Base-by-base conservation (phyloP, 2,113 vertebrate genomes). In the Shinisaurus crocodilurus region DNA sequence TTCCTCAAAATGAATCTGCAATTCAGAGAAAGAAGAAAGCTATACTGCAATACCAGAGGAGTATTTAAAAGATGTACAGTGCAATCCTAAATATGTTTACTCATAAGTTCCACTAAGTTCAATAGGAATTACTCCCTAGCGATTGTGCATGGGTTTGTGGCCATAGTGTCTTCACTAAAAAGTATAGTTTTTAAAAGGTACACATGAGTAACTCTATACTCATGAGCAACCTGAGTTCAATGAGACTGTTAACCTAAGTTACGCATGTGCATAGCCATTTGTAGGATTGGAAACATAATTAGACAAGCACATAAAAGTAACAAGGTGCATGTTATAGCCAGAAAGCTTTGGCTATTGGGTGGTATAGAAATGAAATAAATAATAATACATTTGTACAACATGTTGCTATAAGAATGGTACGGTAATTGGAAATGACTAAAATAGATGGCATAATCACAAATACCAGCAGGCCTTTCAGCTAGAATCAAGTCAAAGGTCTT, bases 401-500 rank as follows among this genome's bases (percentile, higher is more conserved):
- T 12, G 32, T 5, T 63, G 82, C 3, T 88, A 48, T 65, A 18
- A 34, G 54, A 69, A 89, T 83, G 16, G 25, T 40, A 89, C 74
- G 16, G 25, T 40, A 74, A 27, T 40, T 88, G 79, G 79, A 65
- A 93, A 75, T 67, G 82, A 67, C 43, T 92, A 86, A 74, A 92
- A 91, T 7, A 32, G 63, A 32, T 27, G 81, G 82, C 20, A 91
- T 6, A 50, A 0, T 93, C 67, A 91, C 70, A 92, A 89, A 90
- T 57, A 34, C 75, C 82, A 85, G 77, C 75, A 93, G 88, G 87
- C 34, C 37, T 88, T 90, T 79, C 63, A 85, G 48, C n/a, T 48
- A 12, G 65, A 88, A 63, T 94, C 92, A 54, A 80, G 37, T 69
- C 93, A 91, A 74, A 89, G 5, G 32, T 40, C 89, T 93, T 80